Conservation (phyloP, 2,113 vertebrate genomes). For the Alexandromys fortis region DNA sequence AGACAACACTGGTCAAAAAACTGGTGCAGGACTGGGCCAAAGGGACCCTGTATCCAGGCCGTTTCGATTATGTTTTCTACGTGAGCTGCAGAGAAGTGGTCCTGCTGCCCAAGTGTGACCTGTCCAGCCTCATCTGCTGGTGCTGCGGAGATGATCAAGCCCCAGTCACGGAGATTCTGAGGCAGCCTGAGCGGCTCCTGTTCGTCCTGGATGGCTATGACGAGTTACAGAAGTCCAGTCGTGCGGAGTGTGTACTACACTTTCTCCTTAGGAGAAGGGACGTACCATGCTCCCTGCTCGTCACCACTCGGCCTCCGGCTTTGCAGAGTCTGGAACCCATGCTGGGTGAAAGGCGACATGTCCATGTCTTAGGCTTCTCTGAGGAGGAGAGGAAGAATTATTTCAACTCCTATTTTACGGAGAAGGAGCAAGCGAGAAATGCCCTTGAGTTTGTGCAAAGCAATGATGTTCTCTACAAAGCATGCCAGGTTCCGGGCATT, state of each 20-base stretch:
- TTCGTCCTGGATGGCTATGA: slow-evolving; percentile 82
- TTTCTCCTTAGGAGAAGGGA: slow-evolving; percentile 54
- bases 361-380: slow-evolving; percentile 66
- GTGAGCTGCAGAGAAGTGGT: slow-evolving; percentile 80
- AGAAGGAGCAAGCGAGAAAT: slow-evolving; percentile 14
- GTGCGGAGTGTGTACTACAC: background rate
- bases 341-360: background rate
- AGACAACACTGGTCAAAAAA: slow-evolving; percentile 76
- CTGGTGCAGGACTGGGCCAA: slow-evolving; percentile 79
- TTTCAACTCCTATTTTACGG: slow-evolving; percentile 56
- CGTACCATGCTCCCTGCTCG: slow-evolving; percentile 53
- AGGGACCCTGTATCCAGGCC: background rate
- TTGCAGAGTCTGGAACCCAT: slow-evolving; percentile 35
- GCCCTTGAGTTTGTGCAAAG: slow-evolving; percentile 14
- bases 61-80: slow-evolving; percentile 84
- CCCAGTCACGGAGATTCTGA: slow-evolving; percentile 45
- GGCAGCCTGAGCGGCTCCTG: slow-evolving; percentile 69
- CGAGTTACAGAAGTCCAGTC: slow-evolving; percentile 59
- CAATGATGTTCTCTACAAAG: slow-evolving; percentile 50
- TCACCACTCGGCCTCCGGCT: slow-evolving; percentile 69
- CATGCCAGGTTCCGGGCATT: slow-evolving; percentile 58
- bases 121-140: slow-evolving; percentile 32
- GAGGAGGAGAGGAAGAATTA: slow-evolving; percentile 55
- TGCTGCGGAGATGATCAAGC: slow-evolving; percentile 46
- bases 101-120: background rate